phyloP scores from a whole-genome alignment of 2,797 vertebrate genomes.

The Xiphophorus birchmanni region DNA sequence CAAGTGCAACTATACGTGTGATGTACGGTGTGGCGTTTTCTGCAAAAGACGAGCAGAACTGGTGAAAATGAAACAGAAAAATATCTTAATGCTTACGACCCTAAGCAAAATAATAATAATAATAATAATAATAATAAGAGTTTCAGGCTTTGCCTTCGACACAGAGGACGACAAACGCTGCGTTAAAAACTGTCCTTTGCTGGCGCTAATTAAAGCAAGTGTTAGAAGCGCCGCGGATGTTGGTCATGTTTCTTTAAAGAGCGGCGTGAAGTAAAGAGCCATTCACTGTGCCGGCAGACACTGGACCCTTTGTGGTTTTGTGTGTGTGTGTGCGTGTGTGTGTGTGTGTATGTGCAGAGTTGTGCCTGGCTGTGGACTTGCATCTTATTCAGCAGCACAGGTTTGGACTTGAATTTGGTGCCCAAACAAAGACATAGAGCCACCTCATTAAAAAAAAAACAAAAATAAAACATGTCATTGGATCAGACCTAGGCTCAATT shows the following conservation, averaged over 20 bases:
- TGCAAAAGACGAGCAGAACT: slow-evolving; percentile 54
- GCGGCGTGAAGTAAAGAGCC: slow-evolving; percentile 24
- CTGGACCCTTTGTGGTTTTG: slow-evolving; percentile 51
- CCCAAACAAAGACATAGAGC: slow-evolving; percentile 79
- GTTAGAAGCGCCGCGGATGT: slow-evolving; percentile 25
- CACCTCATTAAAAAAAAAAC: slow-evolving; percentile 75
- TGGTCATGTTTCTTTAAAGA: slow-evolving; percentile 26
- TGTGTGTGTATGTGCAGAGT: slow-evolving; percentile 26
- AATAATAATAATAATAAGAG: no score
- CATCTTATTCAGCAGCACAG: slow-evolving; percentile 65
- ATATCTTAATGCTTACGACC: slow-evolving; percentile 47
- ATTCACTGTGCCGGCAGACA: slow-evolving; percentile 51
- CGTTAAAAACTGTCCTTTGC: slow-evolving; percentile 9
- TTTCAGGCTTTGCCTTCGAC: slow-evolving; percentile 13
- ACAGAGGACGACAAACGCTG: slow-evolving; percentile 11
- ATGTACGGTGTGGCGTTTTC: slow-evolving; percentile 57
- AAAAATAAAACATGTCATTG: slow-evolving; percentile 75
- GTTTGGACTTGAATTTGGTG: slow-evolving; percentile 66
- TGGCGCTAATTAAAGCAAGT: slow-evolving; percentile 14
- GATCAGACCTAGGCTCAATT: slow-evolving; percentile 77
- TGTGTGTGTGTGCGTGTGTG: slow-evolving; percentile 4
- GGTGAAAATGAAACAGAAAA: slow-evolving; percentile 60
- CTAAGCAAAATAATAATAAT: no score
- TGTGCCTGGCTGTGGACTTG: slow-evolving; percentile 46
- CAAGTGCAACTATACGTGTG: slow-evolving; percentile 59